phyloP scores from a whole-genome alignment of 2,113 vertebrate genomes.

The Columba livia region DNA sequence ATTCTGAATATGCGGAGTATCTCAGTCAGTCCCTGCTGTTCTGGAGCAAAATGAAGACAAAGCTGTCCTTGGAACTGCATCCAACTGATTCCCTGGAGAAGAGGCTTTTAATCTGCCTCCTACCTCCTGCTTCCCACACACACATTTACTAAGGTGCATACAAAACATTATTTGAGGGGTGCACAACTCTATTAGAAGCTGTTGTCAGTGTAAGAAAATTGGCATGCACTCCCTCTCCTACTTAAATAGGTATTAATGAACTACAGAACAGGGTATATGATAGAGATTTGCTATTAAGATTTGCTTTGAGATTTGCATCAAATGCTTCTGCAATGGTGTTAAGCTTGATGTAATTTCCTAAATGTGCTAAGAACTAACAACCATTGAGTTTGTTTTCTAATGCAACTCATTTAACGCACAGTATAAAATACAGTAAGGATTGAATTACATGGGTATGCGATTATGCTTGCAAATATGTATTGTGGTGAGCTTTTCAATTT shows the following conservation, averaged over 20 bases:
- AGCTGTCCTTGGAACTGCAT: neutral
- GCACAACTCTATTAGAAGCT: neutral
- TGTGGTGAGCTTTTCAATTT: slow-evolving; percentile 2
- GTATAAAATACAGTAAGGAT: slow-evolving; percentile 6
- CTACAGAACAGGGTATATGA: neutral
- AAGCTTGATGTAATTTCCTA: slow-evolving; percentile 23
- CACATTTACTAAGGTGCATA: neutral
- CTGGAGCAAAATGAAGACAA: neutral
- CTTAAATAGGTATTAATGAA: neutral
- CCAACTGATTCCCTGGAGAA: neutral
- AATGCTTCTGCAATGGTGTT: neutral
- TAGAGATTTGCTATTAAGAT: neutral
- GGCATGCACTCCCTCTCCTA: rapidly evolving
- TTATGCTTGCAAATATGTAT: neutral
- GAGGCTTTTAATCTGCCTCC: neutral
- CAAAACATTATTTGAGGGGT: neutral
- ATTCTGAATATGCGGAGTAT: neutral
- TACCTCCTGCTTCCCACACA: neutral
- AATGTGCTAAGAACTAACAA: neutral
- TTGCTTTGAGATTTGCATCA: neutral
- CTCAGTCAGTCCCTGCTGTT: neutral
- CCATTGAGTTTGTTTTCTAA: neutral
- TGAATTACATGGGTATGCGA: neutral
- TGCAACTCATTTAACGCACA: neutral
- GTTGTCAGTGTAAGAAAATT: neutral